Conservation (phyloP, 1,140 invertebrate genomes). For the Trichonephila clavipes region DNA sequence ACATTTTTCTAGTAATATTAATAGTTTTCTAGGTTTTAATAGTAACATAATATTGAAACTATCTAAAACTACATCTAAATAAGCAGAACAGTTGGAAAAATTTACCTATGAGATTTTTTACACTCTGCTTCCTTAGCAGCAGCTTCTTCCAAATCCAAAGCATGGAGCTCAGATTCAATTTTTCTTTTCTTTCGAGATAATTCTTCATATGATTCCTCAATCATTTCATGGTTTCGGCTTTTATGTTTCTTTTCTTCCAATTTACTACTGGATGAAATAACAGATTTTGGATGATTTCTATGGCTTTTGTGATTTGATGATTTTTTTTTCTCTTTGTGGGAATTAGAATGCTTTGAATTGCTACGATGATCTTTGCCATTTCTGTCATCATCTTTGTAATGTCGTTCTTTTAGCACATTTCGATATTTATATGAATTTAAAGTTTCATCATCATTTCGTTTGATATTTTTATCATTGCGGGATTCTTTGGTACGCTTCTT, state of each 20-base stretch:
- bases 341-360: not conserved
- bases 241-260: not conserved
- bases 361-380: not conserved
- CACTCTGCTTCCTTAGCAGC: conserved; percentile 22
- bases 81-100: too few species aligned
- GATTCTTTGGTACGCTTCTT: not conserved
- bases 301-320: not conserved
- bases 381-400: conserved; percentile 9
- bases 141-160: conserved; percentile 65
- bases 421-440: not conserved
- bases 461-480: not conserved
- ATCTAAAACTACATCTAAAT: too few species aligned
- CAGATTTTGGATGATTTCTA: conserved; percentile 18
- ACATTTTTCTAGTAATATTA: too few species aligned
- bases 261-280: not conserved
- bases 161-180: conserved; percentile 55
- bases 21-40: too few species aligned
- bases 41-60: too few species aligned
- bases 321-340: not conserved
- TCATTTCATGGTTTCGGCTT: not conserved
- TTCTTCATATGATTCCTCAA: conserved; percentile 56
- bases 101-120: conserved; percentile 30
- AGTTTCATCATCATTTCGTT: not conserved
- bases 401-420: conserved; percentile 36
- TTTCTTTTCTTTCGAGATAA: conserved; percentile 51